These are phyloP conservation scores for Nephrotoma guestfalica DNA, from an alignment of 2,888 invertebrate species.

Conservation along the genomic window DNA sequence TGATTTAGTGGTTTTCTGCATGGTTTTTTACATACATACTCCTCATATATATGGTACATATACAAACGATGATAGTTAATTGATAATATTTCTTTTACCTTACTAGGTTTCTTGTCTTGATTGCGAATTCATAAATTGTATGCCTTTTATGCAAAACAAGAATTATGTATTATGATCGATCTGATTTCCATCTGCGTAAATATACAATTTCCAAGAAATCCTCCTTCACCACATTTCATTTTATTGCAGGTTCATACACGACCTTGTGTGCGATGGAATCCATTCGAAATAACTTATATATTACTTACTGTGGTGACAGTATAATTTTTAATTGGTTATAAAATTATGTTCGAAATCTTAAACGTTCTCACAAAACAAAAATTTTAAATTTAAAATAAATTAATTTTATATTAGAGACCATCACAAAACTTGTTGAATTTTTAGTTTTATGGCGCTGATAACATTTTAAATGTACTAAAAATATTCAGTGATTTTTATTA, in stretches of 20 bases:
- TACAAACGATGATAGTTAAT: not conserved
- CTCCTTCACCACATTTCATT: not conserved
- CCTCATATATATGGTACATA: not conserved
- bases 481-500: not conserved
- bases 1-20: not conserved
- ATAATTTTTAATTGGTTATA: not conserved
- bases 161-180: not conserved
- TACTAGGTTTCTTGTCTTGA: not conserved
- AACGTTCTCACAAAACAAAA: not conserved
- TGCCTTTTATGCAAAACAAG: not conserved
- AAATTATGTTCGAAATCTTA: not conserved
- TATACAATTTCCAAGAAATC: not conserved
- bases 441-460: not conserved
- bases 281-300: too few species aligned
- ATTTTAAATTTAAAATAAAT: not conserved
- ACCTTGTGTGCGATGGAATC: too few species aligned
- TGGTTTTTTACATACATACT: not conserved
- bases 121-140: not conserved
- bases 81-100: not conserved
- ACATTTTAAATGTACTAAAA: not conserved
- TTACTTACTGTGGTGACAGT: not conserved
- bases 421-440: not conserved
- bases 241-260: too few species aligned
- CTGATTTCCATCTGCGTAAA: not conserved
- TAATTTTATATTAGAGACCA: not conserved